Evolutionary conservation across 2,888 invertebrate species (phyloP).

Genomic region (Choristoneura rosaceana): DNA sequence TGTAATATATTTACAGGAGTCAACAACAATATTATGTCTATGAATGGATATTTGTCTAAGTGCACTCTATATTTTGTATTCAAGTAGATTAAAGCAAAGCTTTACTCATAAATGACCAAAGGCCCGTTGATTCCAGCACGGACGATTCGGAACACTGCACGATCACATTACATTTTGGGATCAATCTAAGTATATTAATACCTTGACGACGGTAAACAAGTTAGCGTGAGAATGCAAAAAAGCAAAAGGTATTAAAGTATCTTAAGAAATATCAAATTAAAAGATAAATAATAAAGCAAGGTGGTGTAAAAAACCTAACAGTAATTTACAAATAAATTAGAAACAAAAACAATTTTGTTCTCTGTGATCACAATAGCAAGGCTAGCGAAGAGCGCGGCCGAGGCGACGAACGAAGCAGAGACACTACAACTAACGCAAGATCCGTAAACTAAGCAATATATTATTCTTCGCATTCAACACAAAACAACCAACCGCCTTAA

Average conservation of each 20-base stretch:
- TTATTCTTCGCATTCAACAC: conserved; percentile 71
- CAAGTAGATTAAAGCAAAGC: conserved; percentile 9
- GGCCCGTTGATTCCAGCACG: conserved; percentile 26
- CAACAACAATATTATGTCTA: conserved; percentile 64
- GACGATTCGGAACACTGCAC: conserved; percentile 44
- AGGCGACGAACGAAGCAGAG: conserved; percentile 54
- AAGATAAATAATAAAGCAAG: conserved; percentile 51
- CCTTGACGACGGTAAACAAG: conserved; percentile 44
- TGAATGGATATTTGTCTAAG: conserved; percentile 55
- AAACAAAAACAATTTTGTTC: conserved; percentile 85
- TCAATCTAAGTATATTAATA: conserved; percentile 60
- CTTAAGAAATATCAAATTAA: conserved; percentile 55
- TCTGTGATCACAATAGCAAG: conserved; percentile 75
- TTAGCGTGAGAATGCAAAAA: conserved; percentile 34
- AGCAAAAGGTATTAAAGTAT: conserved; percentile 46
- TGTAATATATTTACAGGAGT: conserved; percentile 53
- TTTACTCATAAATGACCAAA: not conserved
- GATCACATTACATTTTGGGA: conserved; percentile 71
- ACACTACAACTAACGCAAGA: conserved; percentile 53
- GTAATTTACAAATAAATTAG: conserved; percentile 84
- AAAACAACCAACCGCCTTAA: conserved; percentile 78
- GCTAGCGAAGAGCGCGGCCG: conserved; percentile 56
- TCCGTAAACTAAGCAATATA: conserved; percentile 69
- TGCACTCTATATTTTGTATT: conserved; percentile 51
- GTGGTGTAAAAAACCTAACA: conserved; percentile 67